A percentile compares a stretch with the other conserved stretches of the same genome.
Conservation (phyloP, 2,113 vertebrate species). For the Anoura caudifer region DNA sequence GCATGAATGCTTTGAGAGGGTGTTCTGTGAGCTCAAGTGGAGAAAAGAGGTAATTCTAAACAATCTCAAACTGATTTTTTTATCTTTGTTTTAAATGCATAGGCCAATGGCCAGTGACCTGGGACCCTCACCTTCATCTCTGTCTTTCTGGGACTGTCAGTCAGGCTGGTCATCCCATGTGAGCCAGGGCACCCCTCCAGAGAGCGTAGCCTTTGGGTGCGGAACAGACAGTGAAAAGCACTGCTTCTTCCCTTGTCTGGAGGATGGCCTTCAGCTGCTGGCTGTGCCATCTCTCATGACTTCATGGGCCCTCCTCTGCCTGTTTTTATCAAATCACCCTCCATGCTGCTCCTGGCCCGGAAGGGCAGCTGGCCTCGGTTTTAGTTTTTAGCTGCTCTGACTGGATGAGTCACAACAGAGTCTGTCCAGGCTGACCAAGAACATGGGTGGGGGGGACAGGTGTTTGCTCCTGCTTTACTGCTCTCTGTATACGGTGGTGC, state of each 20-base stretch:
- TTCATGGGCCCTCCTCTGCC: constrained; percentile 8
- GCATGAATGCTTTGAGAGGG: constrained; percentile 98
- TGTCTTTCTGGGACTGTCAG: constrained; percentile 32
- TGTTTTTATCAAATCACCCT: neutral
- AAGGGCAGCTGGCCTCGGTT: neutral
- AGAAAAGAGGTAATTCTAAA: constrained; percentile 91
- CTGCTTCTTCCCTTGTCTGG: neutral
- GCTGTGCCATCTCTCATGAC: neutral
- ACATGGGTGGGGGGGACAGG: too few relatives aligned
- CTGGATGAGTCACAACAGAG: neutral
- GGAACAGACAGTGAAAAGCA: neutral
- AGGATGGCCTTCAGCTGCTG: constrained; percentile 3
- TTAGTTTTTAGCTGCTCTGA: neutral
- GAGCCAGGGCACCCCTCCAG: constrained; percentile 15
- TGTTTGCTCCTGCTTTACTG: neutral
- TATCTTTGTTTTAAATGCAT: neutral
- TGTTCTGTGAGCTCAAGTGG: constrained; percentile 99
- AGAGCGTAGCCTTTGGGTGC: neutral
- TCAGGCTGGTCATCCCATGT: neutral
- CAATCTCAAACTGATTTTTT: neutral
- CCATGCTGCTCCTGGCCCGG: neutral
- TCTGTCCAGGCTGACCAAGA: neutral
- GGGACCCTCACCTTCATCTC: constrained; percentile 1
- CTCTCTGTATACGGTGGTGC: neutral
- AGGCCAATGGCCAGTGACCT: neutral